These are phyloP conservation scores for Stenodema calcarata DNA, from an alignment of 2,888 invertebrate species.

Conservation along the genomic window DNA sequence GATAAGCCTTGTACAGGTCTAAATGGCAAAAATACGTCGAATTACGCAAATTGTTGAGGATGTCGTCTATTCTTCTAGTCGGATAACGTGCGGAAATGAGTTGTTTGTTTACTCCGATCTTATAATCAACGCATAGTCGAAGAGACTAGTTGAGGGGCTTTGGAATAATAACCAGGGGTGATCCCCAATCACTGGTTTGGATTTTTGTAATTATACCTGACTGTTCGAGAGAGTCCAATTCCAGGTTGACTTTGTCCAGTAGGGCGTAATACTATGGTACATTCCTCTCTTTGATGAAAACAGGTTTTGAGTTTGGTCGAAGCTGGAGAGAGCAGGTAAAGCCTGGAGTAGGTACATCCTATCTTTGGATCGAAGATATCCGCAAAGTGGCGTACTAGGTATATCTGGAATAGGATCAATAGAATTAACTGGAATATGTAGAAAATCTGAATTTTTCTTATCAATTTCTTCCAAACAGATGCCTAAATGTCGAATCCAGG, in stretches of 20 bases:
- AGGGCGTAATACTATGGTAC: not conserved
- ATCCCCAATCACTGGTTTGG: conserved; percentile 49
- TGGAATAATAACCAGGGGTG: conserved; percentile 10
- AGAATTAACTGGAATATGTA: no score
- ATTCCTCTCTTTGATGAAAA: not conserved
- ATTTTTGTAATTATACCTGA: conserved; percentile 49
- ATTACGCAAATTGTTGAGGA: not conserved
- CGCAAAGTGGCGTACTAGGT: no score
- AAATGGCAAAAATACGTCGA: not conserved
- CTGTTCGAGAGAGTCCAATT: conserved; percentile 48
- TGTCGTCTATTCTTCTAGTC: no score
- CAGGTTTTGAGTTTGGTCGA: not conserved
- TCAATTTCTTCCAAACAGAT: no score
- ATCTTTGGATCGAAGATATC: no score
- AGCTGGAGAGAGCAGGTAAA: no score
- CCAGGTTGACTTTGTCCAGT: conserved; percentile 41
- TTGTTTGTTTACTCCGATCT: no score
- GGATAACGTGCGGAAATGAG: no score
- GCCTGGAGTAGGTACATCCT: no score
- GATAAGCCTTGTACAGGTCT: not conserved
- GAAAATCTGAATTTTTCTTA: no score
- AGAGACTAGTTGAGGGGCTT: not conserved
- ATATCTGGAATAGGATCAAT: no score
- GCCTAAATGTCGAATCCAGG: no score
- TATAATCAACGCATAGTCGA: conserved; percentile 54